Base-by-base conservation (phyloP, 2,113 vertebrate species). In the Scolopax mira region DNA sequence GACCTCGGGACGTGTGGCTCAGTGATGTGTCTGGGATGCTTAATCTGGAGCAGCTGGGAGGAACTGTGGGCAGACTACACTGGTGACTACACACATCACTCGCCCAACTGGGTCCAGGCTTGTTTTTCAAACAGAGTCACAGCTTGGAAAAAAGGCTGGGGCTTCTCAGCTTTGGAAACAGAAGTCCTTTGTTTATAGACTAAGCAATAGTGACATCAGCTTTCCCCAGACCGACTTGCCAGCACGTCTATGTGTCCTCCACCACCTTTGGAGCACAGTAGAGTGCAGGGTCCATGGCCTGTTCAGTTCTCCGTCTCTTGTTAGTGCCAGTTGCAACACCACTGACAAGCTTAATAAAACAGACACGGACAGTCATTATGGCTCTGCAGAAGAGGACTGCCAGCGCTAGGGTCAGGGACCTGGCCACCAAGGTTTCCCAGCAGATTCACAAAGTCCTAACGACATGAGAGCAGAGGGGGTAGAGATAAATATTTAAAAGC, bases 1-100 rank as follows among this genome's bases (percentile, higher is more conserved):
- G 65, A 48, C 61, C 79, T 79, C 0, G 0, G 52, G 66, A 54
- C 0, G 0, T 30, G 71, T 12, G 21, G 71, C 61, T 60, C 0
- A 0, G 1, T 48, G 44, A n/a, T 54, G 15, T 60, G 44, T 48
- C 66, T 67, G 54, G 22, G 35, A 51, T 24, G 79, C 88, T 64
- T 67, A 4, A 69, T n/a, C 44, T 77, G 71, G 81, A 54, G 55
- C 52, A 49, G 78, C 54, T 31, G 54, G 64, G 85, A 52, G 71
- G n/a, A 73, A 33, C 49, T 21, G 44, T 27, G 66, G 81, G 62
- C 81, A 80, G 85, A 77, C 69, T 9, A 14, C 82, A 41, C 12
- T 2, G 0, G 3, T 30, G 74, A 69, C 74, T 71, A 55, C 16
- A 3, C 0, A 3, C 54, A 42, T 62, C 69, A 31, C 75, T 78